Evolutionary conservation across 53 echinoderm and acorn worm species (phyloP).

Genomic region (Hippasteria phrygiana): DNA sequence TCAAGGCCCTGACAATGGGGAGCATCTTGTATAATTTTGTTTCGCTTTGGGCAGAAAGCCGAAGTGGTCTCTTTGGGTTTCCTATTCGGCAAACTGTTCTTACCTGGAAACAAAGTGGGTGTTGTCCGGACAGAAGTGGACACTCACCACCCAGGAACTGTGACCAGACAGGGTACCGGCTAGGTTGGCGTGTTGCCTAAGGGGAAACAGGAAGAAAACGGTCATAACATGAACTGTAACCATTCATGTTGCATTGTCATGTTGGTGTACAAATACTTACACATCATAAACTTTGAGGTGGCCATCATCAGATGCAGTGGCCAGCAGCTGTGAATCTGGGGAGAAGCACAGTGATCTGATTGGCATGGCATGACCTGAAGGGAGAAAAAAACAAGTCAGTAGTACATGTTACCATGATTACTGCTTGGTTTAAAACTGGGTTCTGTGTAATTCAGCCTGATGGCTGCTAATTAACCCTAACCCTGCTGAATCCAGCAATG

Average conservation of each 20-base stretch:
- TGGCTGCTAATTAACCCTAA: too few relatives aligned
- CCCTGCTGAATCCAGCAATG: too few relatives aligned
- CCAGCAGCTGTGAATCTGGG: slow-evolving; percentile 93
- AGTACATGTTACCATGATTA: too few relatives aligned
- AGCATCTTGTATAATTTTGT: too few relatives aligned
- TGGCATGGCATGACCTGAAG: slow-evolving; percentile 96
- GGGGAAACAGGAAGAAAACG: neutral
- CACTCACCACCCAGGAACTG: slow-evolving; percentile 94
- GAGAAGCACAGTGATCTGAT: slow-evolving; percentile 96
- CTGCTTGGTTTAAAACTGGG: neutral
- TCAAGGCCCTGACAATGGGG: too few relatives aligned
- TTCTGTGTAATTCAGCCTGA: too few relatives aligned
- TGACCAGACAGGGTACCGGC: slow-evolving; percentile 94
- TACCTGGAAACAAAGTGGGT: slow-evolving; percentile 98
- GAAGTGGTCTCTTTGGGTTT: too few relatives aligned
- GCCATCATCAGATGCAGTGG: slow-evolving; percentile 96
- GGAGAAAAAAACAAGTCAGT: neutral
- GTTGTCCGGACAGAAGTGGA: slow-evolving; percentile 98
- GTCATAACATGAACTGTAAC: neutral
- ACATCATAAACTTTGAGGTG: slow-evolving; percentile 99
- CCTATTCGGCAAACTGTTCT: neutral
- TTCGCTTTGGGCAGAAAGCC: too few relatives aligned
- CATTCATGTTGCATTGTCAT: neutral
- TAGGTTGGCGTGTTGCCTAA: slow-evolving; percentile 94
- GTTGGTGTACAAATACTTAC: slow-evolving; percentile 66